Percentiles rank a stretch among this genome's conserved stretches.
Evolutionary conservation across 2,113 vertebrate genomes (phyloP).

Genomic region (Labeo catla): DNA sequence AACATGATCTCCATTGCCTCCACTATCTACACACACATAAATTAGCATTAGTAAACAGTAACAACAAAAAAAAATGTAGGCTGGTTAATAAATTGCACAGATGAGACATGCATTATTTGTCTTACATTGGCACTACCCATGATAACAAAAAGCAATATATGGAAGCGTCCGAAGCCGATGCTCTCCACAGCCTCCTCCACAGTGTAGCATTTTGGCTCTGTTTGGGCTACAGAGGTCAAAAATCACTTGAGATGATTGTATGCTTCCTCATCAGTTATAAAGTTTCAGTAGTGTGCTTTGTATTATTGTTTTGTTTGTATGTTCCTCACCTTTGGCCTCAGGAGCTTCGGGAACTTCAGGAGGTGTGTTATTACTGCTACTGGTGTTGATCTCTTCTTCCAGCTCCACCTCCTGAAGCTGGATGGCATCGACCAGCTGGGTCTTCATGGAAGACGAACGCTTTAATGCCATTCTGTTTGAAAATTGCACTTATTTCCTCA

Average conservation of each 20-base stretch:
- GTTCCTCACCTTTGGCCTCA: neutral
- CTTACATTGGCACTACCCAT: constrained; percentile 92
- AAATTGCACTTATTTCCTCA: neutral
- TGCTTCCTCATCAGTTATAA: too few species aligned
- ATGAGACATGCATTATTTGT: constrained; percentile 14
- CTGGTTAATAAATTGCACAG: neutral
- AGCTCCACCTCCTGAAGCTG: constrained; percentile 73
- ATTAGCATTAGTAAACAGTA: neutral
- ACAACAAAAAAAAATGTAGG: neutral
- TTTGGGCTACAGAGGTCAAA: neutral
- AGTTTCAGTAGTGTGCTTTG: neutral
- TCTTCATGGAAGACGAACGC: constrained; percentile 60
- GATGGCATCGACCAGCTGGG: constrained; percentile 75
- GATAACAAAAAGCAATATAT: constrained; percentile 87
- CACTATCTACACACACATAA: constrained; percentile 76
- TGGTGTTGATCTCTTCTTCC: constrained; percentile 46
- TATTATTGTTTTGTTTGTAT: neutral
- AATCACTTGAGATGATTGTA: neutral
- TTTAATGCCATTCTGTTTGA: constrained; percentile 20
- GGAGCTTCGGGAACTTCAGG: neutral
- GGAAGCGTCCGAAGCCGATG: constrained; percentile 92
- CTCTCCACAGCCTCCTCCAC: constrained; percentile 92
- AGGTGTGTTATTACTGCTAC: constrained; percentile 5
- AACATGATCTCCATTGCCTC: constrained; percentile 99
- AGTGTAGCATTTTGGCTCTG: constrained; percentile 80